Conservation (phyloP, 2,113 vertebrate genomes). For the Nothoprocta pentlandii region DNA sequence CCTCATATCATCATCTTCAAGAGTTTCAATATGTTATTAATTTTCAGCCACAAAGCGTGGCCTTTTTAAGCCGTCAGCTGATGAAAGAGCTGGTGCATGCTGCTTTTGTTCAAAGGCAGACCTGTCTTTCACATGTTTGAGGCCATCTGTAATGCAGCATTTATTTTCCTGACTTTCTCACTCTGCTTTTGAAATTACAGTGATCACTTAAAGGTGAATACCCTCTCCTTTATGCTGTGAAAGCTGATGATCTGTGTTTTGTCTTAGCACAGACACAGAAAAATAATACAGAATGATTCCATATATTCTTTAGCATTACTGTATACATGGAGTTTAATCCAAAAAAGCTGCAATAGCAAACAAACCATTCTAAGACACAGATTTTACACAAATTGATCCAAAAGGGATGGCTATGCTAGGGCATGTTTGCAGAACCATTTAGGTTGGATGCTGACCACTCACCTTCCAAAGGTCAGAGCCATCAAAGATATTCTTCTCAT, state of each 20-base stretch:
- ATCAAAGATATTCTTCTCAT: not conserved
- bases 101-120: not conserved
- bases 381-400: not conserved
- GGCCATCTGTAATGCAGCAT: not conserved
- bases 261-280: not conserved
- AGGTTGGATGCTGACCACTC: not conserved
- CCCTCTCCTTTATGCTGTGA: not conserved
- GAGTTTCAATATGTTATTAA: not conserved
- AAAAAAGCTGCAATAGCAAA: not conserved
- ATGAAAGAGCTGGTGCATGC: not conserved
- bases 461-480: not conserved
- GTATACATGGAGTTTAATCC: not conserved
- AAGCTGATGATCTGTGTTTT: not conserved
- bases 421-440: not conserved
- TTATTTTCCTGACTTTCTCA: constrained; percentile 4
- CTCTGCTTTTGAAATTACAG: constrained; percentile 10
- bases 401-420: not conserved
- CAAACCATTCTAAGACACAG: not conserved
- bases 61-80: not conserved
- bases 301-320: not conserved
- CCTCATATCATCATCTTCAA: not conserved
- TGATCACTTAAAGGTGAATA: not conserved
- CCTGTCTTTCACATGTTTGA: not conserved
- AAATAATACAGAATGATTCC: not conserved
- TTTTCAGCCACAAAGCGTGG: not conserved